Conservation (phyloP, 2,888 invertebrate species). For the Gastrophysa polygoni region DNA sequence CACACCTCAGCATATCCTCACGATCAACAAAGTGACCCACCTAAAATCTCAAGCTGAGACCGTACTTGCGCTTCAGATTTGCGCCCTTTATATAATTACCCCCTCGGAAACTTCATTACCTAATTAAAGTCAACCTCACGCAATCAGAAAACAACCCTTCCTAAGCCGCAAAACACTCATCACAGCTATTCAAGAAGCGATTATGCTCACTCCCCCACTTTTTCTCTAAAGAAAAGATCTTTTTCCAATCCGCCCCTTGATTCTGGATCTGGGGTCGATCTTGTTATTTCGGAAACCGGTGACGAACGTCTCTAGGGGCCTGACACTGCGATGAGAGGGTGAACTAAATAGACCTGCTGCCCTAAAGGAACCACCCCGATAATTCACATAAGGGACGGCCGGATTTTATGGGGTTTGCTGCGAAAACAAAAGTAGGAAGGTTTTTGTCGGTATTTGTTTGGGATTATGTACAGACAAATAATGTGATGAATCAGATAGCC, state of each 20-base stretch:
- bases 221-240: conserved; percentile 14
- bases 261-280: conserved; percentile 7
- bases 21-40: too few species aligned
- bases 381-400: conserved; percentile 23
- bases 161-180: background rate
- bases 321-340: conserved; percentile 16
- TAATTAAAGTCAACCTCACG: background rate
- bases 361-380: conserved; percentile 21
- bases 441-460: conserved; percentile 11
- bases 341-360: conserved; percentile 24
- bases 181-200: conserved; percentile 1
- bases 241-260: conserved; percentile 9
- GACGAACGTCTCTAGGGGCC: conserved; percentile 17
- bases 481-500: conserved; percentile 12
- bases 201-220: background rate
- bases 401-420: conserved; percentile 19
- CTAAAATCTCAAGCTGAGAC: too few species aligned
- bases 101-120: too few species aligned
- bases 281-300: conserved; percentile 10
- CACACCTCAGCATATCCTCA: too few species aligned
- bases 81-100: too few species aligned
- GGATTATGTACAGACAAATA: conserved; percentile 14
- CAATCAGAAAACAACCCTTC: conserved; percentile 1
- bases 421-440: conserved; percentile 18
- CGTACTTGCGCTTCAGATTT: too few species aligned